Conservation (phyloP, 1,140 invertebrate species). For the Amyelois transitella region DNA sequence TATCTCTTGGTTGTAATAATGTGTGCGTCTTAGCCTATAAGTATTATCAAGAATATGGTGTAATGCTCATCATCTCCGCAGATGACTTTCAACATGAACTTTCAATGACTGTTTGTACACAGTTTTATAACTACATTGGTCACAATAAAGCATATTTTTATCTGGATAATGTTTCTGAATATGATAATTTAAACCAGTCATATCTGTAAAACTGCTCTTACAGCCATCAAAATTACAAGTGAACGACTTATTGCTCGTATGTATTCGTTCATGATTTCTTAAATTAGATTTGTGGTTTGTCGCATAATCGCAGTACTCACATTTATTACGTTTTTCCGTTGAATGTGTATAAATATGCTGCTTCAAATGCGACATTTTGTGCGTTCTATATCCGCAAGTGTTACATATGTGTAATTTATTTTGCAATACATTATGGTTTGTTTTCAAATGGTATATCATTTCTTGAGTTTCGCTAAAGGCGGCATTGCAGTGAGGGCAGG, state of each 20-base stretch:
- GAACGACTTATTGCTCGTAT: conserved; percentile 28
- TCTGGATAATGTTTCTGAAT: conserved; percentile 31
- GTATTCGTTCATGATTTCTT: conserved; percentile 34
- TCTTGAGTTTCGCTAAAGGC: conserved; percentile 19
- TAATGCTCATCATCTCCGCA: conserved; percentile 16
- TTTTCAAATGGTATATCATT: conserved; percentile 4
- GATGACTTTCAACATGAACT: conserved; percentile 34
- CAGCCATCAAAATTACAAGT: conserved; percentile 27
- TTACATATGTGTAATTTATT: conserved; percentile 18
- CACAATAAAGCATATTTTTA: conserved; percentile 24
- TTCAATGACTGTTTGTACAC: conserved; percentile 37
- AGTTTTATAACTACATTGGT: conserved; percentile 43
- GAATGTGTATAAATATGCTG: conserved; percentile 34
- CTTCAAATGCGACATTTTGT: conserved; percentile 32
- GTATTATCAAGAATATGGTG: no score
- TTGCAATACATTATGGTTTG: conserved; percentile 8
- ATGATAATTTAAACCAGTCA: conserved; percentile 31
- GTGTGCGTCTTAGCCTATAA: no score
- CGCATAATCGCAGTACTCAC: conserved; percentile 36
- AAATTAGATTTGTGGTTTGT: conserved; percentile 41
- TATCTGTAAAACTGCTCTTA: conserved; percentile 21
- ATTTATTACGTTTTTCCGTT: conserved; percentile 17
- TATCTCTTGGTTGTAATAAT: no score
- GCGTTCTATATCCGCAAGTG: conserved; percentile 35
- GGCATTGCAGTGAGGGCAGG: conserved; percentile 29